Evolutionary conservation across 2,888 invertebrate genomes (phyloP).

Genomic region (Campaea margaritaria): DNA sequence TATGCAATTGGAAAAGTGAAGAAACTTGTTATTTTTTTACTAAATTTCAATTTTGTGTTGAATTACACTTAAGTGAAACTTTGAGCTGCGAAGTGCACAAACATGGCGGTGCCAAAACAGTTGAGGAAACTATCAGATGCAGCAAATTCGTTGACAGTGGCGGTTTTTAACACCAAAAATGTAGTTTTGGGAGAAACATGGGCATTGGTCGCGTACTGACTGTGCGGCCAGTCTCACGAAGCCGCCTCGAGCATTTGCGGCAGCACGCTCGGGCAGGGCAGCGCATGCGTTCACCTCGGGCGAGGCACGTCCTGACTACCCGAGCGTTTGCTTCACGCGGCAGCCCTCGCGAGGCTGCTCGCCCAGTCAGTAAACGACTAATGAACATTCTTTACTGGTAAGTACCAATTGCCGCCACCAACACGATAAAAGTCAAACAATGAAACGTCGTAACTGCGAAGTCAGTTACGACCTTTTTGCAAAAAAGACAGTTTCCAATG

Average conservation of each 20-base stretch:
- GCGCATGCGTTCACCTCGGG: too few relatives aligned
- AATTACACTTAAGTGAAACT: conserved; percentile 60
- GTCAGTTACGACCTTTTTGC: background rate
- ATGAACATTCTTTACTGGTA: too few relatives aligned
- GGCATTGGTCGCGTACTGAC: too few relatives aligned
- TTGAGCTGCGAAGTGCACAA: conserved; percentile 7
- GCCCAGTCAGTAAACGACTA: too few relatives aligned
- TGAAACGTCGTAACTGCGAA: background rate
- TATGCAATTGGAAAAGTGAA: conserved; percentile 77
- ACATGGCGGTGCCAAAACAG: conserved; percentile 2
- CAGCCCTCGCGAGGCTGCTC: too few relatives aligned
- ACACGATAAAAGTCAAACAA: background rate
- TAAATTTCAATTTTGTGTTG: conserved; percentile 58
- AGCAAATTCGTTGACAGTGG: background rate
- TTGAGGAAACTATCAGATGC: background rate
- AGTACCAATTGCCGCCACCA: background rate
- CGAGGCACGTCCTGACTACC: too few relatives aligned
- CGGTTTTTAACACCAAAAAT: background rate
- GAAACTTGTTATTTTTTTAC: conserved; percentile 56
- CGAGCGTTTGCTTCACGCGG: too few relatives aligned
- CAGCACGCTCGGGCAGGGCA: too few relatives aligned
- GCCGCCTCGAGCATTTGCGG: background rate
- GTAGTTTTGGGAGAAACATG: background rate
- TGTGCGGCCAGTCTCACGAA: background rate
- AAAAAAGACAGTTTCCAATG: background rate